Percentiles rank a stretch among this genome's conserved stretches.
phyloP scores from a whole-genome alignment of 2,797 vertebrate species.

The Lindbergichthys nudifrons region DNA sequence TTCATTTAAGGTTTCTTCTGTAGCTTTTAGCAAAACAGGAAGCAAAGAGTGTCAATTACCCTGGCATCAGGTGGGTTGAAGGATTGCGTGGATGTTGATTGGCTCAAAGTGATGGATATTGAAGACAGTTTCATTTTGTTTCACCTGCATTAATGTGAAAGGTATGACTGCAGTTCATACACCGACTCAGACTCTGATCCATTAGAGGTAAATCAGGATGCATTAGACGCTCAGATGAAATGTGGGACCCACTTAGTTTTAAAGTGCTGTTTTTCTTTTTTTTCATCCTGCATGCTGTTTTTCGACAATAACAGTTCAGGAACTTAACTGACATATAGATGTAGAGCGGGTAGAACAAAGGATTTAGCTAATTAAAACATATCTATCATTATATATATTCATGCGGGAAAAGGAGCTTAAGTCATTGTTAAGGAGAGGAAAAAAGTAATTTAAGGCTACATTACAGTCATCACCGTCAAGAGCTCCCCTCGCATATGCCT shows the following conservation, averaged over 20 bases:
- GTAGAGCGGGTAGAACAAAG: neutral
- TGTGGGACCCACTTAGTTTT: constrained; percentile 15
- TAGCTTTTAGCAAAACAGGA: constrained; percentile 17
- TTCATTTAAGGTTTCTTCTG: neutral
- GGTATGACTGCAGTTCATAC: constrained; percentile 29
- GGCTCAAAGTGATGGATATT: constrained; percentile 46
- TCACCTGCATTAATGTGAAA: constrained; percentile 51
- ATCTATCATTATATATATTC: constrained; percentile 4
- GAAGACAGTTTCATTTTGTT: constrained; percentile 49
- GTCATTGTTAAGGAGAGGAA: constrained; percentile 11
- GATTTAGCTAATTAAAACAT: neutral
- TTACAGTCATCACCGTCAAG: constrained; percentile 35
- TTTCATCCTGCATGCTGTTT: neutral
- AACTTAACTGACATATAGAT: constrained; percentile 9
- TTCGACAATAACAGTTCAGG: constrained; percentile 15
- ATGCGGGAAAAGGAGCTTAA: constrained; percentile 14
- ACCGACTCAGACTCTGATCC: constrained; percentile 29
- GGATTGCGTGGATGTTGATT: constrained; percentile 29
- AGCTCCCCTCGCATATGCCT: constrained; percentile 41
- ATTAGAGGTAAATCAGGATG: constrained; percentile 47
- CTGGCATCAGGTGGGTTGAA: constrained; percentile 28
- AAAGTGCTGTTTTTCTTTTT: constrained; percentile 19
- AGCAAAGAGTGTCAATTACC: constrained; percentile 28
- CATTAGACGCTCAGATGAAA: constrained; percentile 37
- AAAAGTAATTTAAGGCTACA: constrained; percentile 20